These are phyloP conservation scores for Subanguina moxae DNA, from an alignment of 1,140 invertebrate species.

Conservation along the genomic window DNA sequence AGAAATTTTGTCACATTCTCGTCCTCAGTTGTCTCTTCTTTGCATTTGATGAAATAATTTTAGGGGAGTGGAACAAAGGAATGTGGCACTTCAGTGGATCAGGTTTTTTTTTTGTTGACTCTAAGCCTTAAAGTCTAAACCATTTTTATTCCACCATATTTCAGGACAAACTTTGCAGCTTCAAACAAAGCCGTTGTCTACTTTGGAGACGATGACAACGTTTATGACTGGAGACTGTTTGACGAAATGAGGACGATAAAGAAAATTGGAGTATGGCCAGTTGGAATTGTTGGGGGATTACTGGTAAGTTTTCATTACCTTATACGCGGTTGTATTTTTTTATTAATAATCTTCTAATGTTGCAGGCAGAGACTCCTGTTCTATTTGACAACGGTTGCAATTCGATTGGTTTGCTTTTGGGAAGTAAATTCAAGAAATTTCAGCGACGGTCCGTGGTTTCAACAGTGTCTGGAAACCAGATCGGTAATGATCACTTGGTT, in stretches of 20 bases:
- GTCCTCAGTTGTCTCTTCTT: no score
- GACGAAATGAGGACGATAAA: conserved; percentile 65
- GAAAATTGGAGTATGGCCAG: conserved; percentile 55
- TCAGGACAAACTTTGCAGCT: conserved; percentile 36
- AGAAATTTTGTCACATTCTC: no score
- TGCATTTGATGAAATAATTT: no score
- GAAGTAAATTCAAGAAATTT: conserved; percentile 9
- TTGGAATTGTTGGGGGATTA: conserved; percentile 56
- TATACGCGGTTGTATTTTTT: no score
- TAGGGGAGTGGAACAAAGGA: conserved; percentile 86
- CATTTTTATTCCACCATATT: conserved; percentile 45
- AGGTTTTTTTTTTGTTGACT: conserved; percentile 61
- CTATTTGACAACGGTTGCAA: conserved; percentile 32
- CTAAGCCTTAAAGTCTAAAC: conserved; percentile 44
- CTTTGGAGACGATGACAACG: conserved; percentile 98
- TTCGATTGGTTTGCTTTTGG: not conserved
- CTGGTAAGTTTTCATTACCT: conserved; percentile 37
- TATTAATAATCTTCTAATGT: no score
- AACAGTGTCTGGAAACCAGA: conserved; percentile 53
- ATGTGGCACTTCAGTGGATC: conserved; percentile 82
- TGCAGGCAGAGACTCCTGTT: conserved; percentile 37
- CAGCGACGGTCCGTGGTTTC: conserved; percentile 39
- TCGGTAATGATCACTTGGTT: not conserved
- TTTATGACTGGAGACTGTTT: conserved; percentile 82
- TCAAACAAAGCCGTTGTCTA: conserved; percentile 73